These are phyloP conservation scores for Pemphigus obesinymphae DNA, from an alignment of 1,140 invertebrate genomes.

Conservation along the genomic window DNA sequence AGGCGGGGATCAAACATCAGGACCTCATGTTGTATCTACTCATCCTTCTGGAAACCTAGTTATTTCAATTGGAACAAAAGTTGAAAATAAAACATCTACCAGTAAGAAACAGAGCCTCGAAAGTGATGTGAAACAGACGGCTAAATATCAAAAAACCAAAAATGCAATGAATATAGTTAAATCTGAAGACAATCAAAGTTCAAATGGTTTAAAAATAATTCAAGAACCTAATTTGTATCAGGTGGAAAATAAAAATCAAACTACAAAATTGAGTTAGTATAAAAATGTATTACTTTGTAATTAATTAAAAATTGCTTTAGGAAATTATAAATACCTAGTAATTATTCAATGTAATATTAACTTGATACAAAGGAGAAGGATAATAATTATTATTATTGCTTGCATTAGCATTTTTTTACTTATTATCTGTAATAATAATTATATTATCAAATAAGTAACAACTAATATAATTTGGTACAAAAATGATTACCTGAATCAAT, in stretches of 20 bases:
- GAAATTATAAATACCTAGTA: too few relatives aligned
- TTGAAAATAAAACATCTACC: not conserved
- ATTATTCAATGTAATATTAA: too few relatives aligned
- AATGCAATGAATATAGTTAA: slow-evolving; percentile 22
- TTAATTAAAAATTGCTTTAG: too few relatives aligned
- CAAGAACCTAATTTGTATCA: slow-evolving; percentile 7
- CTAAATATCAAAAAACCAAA: slow-evolving; percentile 25
- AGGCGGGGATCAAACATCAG: not conserved
- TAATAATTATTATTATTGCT: too few relatives aligned
- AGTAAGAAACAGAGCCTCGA: not conserved
- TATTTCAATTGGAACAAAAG: slow-evolving; percentile 27
- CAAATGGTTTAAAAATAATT: not conserved
- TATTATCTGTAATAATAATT: too few relatives aligned
- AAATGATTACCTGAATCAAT: too few relatives aligned
- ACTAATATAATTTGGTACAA: too few relatives aligned
- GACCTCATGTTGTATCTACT: slow-evolving; percentile 7
- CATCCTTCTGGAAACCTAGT: slow-evolving; percentile 21
- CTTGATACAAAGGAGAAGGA: too few relatives aligned
- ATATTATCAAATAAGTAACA: too few relatives aligned
- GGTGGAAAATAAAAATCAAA: not conserved
- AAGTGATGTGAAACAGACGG: not conserved
- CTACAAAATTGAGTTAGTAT: slow-evolving; percentile 2
- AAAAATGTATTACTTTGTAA: too few relatives aligned
- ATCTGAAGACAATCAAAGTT: not conserved
- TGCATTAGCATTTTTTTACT: too few relatives aligned